Conservation (phyloP, 2,113 vertebrate genomes). For the Oreochromis tanganicae region DNA sequence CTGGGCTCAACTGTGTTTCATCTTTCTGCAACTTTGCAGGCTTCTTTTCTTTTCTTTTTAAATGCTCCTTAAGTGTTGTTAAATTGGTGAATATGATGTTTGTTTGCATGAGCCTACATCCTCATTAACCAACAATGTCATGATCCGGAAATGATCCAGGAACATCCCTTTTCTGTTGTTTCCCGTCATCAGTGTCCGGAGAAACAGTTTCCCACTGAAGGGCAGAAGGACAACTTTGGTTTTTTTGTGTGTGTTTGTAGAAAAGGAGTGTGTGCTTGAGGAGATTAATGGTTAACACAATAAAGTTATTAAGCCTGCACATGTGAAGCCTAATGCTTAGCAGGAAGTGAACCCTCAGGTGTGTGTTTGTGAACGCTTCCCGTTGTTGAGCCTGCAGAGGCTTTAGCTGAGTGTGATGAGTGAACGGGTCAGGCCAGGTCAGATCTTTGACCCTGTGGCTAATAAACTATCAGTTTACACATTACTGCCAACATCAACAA, state of each 20-base stretch:
- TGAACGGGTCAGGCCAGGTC: conserved; percentile 42
- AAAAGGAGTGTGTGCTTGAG: conserved; percentile 8
- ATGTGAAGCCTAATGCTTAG: conserved; percentile 28
- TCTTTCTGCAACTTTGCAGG: conserved; percentile 33
- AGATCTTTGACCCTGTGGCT: conserved; percentile 47
- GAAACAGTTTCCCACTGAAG: conserved; percentile 9
- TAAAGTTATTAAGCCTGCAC: conserved; percentile 41
- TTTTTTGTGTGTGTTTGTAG: background rate
- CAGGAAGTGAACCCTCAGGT: conserved; percentile 16
- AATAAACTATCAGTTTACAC: conserved; percentile 59
- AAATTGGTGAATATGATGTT: background rate
- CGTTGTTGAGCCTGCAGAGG: conserved; percentile 27
- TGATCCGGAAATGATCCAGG: background rate
- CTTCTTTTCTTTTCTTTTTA: background rate
- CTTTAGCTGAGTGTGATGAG: conserved; percentile 27
- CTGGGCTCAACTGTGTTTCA: conserved; percentile 44
- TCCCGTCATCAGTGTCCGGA: background rate
- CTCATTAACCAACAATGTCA: background rate
- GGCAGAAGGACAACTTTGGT: background rate
- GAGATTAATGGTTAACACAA: conserved; percentile 58
- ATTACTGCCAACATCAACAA: background rate
- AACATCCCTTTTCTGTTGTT: conserved; percentile 19
- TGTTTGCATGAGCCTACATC: conserved; percentile 7
- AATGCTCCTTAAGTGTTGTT: background rate
- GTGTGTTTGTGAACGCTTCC: background rate